Conservation (phyloP, 1,140 invertebrate species). For the Bombus soroeensis region DNA sequence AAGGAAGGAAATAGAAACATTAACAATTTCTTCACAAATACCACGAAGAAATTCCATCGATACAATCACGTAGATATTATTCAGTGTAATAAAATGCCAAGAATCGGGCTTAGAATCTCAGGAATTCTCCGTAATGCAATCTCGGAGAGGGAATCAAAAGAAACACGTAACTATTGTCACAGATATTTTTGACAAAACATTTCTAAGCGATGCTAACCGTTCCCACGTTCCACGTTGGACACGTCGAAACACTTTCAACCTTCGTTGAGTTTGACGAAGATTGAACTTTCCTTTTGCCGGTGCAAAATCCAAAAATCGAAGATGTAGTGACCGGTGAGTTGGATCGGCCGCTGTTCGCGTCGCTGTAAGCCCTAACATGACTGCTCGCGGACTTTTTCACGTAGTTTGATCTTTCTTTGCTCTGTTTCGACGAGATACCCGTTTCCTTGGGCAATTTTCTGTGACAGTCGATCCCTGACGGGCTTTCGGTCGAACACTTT, state of each 20-base stretch:
- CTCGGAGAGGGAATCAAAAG: not conserved
- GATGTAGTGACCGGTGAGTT: constrained; percentile 64
- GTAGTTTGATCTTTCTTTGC: constrained; percentile 67
- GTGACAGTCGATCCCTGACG: constrained; percentile 63
- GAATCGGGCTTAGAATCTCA: not conserved
- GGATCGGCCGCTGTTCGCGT: constrained; percentile 60
- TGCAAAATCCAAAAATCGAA: constrained; percentile 80
- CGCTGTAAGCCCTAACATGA: constrained; percentile 63
- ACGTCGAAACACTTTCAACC: constrained; percentile 25
- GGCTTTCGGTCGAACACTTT: constrained; percentile 70
- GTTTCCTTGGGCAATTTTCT: constrained; percentile 58
- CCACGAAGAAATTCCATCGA: not conserved
- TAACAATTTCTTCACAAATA: not conserved
- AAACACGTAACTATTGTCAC: not conserved
- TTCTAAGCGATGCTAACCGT: constrained; percentile 48
- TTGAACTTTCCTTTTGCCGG: constrained; percentile 71
- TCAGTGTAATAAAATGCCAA: not conserved
- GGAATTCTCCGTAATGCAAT: not conserved
- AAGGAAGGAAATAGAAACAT: not conserved
- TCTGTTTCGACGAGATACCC: constrained; percentile 58
- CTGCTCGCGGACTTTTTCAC: constrained; percentile 62
- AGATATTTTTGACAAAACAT: not conserved
- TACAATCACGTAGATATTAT: not conserved
- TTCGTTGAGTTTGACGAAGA: constrained; percentile 26
- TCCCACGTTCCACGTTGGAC: constrained; percentile 56